Evolutionary conservation across 2,888 invertebrate genomes (phyloP), one percentile per base, ranked within the genome.

Genomic region (Branchellion lobata): DNA sequence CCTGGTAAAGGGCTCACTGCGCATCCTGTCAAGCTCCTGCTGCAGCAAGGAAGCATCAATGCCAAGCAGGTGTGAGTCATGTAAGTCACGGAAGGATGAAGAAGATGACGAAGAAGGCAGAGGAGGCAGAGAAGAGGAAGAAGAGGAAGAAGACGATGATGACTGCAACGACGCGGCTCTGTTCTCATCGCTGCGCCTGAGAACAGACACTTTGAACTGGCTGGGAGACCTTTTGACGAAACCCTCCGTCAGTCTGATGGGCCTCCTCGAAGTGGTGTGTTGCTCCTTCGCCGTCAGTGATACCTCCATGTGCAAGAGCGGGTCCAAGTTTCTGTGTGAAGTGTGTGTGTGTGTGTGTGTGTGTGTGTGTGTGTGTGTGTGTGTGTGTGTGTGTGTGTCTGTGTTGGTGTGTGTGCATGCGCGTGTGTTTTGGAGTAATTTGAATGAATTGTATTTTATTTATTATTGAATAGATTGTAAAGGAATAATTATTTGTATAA

Each of bases 271-370:
- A n/a, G 92, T 91, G 0, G 94, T 94, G 85, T 92, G 91, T 79
- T 89, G 85, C 90, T 96, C 95, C 84, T 90, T 89, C 79, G 90
- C 90, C 86, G 91, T 90, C 72, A 96, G 89, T 81, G 91, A 90
- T 82, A 93, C 92, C 31, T 93, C 92, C 86, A 95, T 92, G 81
- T 91, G 90, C 88, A 94, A 94, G 84, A 96, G 92, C 2, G 95
- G 94, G 90, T 96, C 96, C 82, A 89, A 90, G 78, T 89, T 88
- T 82, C 92, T 91, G 83, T n/a, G n/a, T n/a, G n/a, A n/a, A n/a
- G n/a, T n/a, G n/a, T n/a, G n/a, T n/a, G n/a, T n/a, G n/a, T n/a
- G n/a, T n/a, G n/a, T n/a, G n/a, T n/a, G n/a, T n/a, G n/a, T n/a
- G n/a, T n/a, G n/a, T n/a, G n/a, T n/a, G n/a, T n/a, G n/a, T n/a